Base-by-base conservation (phyloP, 2,113 vertebrate genomes). In the Muntiacus reevesi region DNA sequence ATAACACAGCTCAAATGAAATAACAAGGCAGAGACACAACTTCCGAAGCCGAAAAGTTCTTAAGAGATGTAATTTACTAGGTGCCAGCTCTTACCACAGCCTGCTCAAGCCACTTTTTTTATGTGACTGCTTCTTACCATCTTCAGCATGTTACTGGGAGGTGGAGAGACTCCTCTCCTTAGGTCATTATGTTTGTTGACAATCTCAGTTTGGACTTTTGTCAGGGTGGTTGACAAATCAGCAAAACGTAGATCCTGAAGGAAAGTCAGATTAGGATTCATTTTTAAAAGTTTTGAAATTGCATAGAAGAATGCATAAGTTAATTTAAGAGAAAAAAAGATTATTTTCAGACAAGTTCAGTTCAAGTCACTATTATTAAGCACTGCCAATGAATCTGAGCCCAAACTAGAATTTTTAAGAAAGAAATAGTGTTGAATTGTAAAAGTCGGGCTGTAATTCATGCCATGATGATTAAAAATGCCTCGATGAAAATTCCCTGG, bases 101-200 rank as follows among this genome's bases (percentile, higher is more conserved):
- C 9, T 21, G 12, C 36, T 54, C 21, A 47, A 10, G 8, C 6
- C 52, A 33, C 5, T 81, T 50, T 52, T 30, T 23, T 74, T 40
- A 0, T 47, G 7, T 30, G 17, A 21, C 6, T 30, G 4, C 23
- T 5, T 62, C 89, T 98, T 97, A 98, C 98, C 98, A 99, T 99
- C 96, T 98, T 98, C 33, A 99, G 55, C 97, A 98, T 99, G 97
- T 99, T 98, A 36, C 90, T 98, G 3, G 98, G 98, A 40, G 95
- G 6, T 10, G 98, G 98, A 14, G 87, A 47, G 16, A 98, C 98
- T 17, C 3, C 1, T 87, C 82, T 97, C 43, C 98, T 98, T 43
- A 99, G 86, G 2, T 50, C 43, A 12, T 98, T 99, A 40, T 99
- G 98, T 50, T 98, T 98, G 62, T 98, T 25, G 50, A 98, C 97